Percentiles rank a stretch among this genome's conserved stretches.
Evolutionary conservation across 2,797 vertebrate species (phyloP).

Genomic region (Poeciliopsis infans): DNA sequence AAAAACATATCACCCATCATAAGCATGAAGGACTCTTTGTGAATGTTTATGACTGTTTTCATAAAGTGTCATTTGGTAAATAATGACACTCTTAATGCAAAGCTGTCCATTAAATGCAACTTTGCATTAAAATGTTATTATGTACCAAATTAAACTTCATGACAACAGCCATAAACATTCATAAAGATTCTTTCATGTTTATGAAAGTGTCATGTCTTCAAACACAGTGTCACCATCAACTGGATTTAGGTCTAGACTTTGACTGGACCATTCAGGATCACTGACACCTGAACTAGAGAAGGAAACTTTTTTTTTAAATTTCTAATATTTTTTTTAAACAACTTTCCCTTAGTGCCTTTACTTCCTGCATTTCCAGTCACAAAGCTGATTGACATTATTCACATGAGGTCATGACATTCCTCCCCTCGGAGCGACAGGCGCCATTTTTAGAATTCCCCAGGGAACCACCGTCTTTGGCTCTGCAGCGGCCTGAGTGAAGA

Average conservation of each 20-base stretch:
- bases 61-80: too few species aligned
- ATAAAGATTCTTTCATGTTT: too few species aligned
- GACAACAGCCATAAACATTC: too few species aligned
- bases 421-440: conserved; percentile 62
- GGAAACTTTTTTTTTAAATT: background rate
- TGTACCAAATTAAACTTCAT: too few species aligned
- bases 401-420: conserved; percentile 75
- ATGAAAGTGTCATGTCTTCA: too few species aligned
- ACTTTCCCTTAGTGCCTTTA: conserved; percentile 27
- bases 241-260: background rate
- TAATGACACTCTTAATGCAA: too few species aligned
- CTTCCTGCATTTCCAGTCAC: conserved; percentile 50
- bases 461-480: conserved; percentile 58
- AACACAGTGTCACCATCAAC: background rate
- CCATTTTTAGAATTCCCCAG: conserved; percentile 72
- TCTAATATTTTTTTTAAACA: background rate
- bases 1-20: too few species aligned
- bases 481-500: conserved; percentile 51
- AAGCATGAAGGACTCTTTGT: too few species aligned
- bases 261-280: background rate
- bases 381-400: conserved; percentile 72
- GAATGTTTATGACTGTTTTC: too few species aligned
- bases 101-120: too few species aligned
- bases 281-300: background rate
- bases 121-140: too few species aligned